Conservation (phyloP, 2,888 invertebrate species). For the Mesoligia furuncula region DNA sequence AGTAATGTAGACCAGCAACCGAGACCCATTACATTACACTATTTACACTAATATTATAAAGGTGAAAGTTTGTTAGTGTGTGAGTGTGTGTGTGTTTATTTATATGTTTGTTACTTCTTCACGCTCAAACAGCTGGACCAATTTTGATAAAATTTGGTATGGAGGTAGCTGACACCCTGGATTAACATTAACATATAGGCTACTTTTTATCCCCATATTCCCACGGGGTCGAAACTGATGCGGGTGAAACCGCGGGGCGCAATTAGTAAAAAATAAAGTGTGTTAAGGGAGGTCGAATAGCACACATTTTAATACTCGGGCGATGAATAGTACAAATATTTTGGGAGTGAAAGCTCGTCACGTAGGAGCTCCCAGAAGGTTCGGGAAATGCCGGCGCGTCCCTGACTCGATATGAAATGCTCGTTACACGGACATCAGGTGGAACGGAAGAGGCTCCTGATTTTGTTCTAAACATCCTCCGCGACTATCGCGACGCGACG, state of each 20-base stretch:
- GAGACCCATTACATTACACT: conserved; percentile 6
- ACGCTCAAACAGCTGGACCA: no score
- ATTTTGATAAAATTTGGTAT: no score
- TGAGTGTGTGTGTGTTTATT: no score
- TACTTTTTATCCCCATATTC: no score
- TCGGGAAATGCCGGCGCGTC: conserved; percentile 85
- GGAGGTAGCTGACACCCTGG: no score
- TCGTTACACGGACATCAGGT: conserved; percentile 57
- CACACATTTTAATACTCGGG: conserved; percentile 84
- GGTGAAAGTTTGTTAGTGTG: no score
- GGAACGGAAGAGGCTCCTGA: conserved; percentile 12
- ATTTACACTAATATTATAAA: no score
- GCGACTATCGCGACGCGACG: not conserved
- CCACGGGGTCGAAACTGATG: no score
- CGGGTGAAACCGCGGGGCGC: no score
- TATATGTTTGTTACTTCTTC: no score
- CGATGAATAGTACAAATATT: conserved; percentile 89
- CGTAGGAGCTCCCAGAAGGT: conserved; percentile 81
- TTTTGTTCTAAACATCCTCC: not conserved
- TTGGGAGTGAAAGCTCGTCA: conserved; percentile 83
- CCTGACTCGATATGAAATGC: conserved; percentile 85
- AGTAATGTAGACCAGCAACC: conserved; percentile 5
- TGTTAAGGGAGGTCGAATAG: conserved; percentile 73
- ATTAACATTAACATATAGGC: no score
- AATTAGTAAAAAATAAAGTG: conserved; percentile 64